phyloP scores from a whole-genome alignment of 2,113 vertebrate genomes.

The Dendrocopos noguchii region DNA sequence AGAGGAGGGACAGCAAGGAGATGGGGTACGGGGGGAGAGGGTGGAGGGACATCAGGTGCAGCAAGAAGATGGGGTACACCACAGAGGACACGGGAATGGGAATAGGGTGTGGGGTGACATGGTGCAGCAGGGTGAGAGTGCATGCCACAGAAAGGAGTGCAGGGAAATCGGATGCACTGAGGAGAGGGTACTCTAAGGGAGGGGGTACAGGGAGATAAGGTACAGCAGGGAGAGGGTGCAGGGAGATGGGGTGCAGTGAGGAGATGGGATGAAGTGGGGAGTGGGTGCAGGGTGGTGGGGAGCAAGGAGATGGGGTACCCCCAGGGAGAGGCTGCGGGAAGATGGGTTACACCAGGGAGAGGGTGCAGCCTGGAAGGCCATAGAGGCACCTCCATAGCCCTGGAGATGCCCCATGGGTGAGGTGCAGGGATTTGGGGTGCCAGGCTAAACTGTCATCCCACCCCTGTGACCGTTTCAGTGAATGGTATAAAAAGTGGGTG shows the following conservation, averaged over 20 bases:
- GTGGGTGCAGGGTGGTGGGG: background rate
- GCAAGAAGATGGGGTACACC: background rate
- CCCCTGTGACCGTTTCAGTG: background rate
- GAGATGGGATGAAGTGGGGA: background rate
- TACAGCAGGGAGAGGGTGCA: fast-evolving
- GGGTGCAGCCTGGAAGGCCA: background rate
- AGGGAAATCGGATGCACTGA: background rate
- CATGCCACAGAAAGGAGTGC: too few species aligned
- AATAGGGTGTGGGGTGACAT: too few species aligned
- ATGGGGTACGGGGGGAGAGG: too few species aligned
- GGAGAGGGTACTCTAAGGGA: too few species aligned
- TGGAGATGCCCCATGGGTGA: fast-evolving
- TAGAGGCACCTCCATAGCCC: background rate
- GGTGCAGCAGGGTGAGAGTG: background rate
- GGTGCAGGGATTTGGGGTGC: background rate
- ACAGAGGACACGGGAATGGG: too few species aligned
- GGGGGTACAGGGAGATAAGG: background rate
- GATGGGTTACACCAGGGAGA: background rate
- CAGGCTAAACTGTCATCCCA: background rate
- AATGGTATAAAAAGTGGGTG: background rate
- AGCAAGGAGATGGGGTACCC: background rate
- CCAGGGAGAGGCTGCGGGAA: too few species aligned
- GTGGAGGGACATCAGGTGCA: too few species aligned
- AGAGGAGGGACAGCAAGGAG: background rate
- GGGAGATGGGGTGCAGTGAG: background rate